Evolutionary conservation across 2,888 invertebrate genomes (phyloP).

Genomic region (Gortyna flavago): DNA sequence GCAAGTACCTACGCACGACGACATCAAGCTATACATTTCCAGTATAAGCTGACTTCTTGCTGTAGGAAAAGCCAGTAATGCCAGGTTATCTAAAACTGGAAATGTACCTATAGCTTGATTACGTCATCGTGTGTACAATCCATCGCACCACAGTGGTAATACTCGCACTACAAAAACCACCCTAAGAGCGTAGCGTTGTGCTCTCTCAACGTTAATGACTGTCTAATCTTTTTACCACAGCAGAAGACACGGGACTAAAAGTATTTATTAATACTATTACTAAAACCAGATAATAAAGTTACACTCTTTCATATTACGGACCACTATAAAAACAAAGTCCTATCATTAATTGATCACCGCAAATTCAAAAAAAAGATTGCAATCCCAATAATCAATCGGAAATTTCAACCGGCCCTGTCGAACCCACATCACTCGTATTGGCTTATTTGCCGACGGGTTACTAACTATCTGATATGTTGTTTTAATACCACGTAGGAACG

Average conservation of each 20-base stretch:
- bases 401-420: slow-evolving; percentile 37
- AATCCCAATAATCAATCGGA: slow-evolving; percentile 47
- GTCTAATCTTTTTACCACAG: background rate
- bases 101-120: background rate
- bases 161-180: background rate
- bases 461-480: slow-evolving; percentile 30
- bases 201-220: background rate
- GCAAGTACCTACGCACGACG: background rate
- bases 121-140: background rate
- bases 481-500: slow-evolving; percentile 27
- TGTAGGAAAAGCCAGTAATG: background rate
- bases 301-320: background rate
- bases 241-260: background rate
- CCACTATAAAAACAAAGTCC: background rate
- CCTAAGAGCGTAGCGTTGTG: background rate
- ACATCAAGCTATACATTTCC: background rate
- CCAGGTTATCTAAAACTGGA: background rate
- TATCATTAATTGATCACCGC: slow-evolving; percentile 1
- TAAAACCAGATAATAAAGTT: background rate
- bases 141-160: background rate
- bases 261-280: background rate
- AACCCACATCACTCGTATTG: slow-evolving; percentile 50
- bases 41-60: background rate
- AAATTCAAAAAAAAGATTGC: slow-evolving; percentile 23
- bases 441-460: slow-evolving; percentile 32